Conservation (phyloP, 2,113 vertebrate species). For the Neotragus pygmaeus region DNA sequence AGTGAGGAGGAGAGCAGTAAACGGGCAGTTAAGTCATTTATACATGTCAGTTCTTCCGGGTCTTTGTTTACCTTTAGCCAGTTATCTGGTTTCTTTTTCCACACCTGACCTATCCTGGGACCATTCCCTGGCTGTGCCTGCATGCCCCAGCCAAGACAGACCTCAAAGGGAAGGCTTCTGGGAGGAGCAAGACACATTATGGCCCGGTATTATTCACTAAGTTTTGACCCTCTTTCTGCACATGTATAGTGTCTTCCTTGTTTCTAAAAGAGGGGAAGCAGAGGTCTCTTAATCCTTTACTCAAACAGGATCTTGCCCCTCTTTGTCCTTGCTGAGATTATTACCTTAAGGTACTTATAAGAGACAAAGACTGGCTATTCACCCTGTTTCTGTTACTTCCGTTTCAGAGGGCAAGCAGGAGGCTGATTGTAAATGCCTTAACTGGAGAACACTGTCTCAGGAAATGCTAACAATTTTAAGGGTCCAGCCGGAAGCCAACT, state of each 20-base stretch:
- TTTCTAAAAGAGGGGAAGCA: background rate
- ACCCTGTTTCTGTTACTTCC: background rate
- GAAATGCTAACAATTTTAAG: background rate
- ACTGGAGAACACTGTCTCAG: background rate
- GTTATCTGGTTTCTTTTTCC: background rate
- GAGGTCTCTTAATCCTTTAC: background rate
- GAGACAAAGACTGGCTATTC: background rate
- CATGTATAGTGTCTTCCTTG: background rate
- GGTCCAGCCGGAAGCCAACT: background rate
- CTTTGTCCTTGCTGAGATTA: background rate
- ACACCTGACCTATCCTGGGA: background rate
- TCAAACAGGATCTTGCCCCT: background rate
- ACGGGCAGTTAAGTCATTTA: background rate
- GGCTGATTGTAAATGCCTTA: background rate
- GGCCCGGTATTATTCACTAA: background rate
- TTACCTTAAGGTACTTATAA: background rate
- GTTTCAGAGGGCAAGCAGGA: background rate
- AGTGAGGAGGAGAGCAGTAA: background rate
- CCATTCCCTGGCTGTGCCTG: background rate
- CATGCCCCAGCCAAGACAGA: background rate
- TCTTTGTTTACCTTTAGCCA: background rate
- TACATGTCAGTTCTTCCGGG: background rate
- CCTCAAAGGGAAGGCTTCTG: background rate
- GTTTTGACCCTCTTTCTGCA: background rate
- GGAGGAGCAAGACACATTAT: background rate